Evolutionary conservation across 1,140 invertebrate genomes (phyloP).

Genomic region (Brachionus manjavacas): DNA sequence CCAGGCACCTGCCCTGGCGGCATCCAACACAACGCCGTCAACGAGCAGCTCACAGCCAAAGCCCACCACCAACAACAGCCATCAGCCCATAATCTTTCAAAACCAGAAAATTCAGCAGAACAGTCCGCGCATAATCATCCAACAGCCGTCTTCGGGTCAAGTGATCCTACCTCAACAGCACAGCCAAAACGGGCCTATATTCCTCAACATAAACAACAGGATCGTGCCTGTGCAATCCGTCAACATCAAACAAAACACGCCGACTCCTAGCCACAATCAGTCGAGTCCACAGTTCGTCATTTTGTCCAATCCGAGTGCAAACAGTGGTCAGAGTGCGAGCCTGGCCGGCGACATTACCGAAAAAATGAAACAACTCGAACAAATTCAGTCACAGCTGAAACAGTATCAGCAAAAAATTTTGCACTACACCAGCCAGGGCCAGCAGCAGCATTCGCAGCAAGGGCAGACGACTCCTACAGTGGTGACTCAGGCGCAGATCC

Average conservation of each 20-base stretch:
- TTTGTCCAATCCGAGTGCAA: not conserved
- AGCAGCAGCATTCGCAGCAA: not conserved
- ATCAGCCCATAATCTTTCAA: not conserved
- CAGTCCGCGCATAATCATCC: not conserved
- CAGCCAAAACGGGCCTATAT: not conserved
- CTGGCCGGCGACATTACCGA: not conserved
- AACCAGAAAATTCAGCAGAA: not conserved
- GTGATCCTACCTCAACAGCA: not conserved
- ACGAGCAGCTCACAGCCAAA: not conserved
- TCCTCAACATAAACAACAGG: constrained; percentile 33
- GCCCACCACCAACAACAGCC: not conserved
- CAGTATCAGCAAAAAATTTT: constrained; percentile 7
- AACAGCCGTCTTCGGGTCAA: not conserved
- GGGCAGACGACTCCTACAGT: not conserved
- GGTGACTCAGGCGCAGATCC: constrained; percentile 10
- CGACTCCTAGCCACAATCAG: not conserved
- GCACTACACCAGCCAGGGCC: not conserved
- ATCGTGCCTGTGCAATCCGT: constrained; percentile 31
- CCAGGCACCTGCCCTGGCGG: not conserved
- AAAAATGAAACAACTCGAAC: constrained; percentile 42
- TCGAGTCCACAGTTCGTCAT: not conserved
- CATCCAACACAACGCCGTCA: not conserved
- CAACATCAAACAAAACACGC: not conserved
- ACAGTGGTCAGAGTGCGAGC: not conserved
- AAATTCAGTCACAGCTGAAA: constrained; percentile 38